These are phyloP conservation scores for Magallana nippona DNA, from an alignment of 2,888 invertebrate species.

Conservation along the genomic window DNA sequence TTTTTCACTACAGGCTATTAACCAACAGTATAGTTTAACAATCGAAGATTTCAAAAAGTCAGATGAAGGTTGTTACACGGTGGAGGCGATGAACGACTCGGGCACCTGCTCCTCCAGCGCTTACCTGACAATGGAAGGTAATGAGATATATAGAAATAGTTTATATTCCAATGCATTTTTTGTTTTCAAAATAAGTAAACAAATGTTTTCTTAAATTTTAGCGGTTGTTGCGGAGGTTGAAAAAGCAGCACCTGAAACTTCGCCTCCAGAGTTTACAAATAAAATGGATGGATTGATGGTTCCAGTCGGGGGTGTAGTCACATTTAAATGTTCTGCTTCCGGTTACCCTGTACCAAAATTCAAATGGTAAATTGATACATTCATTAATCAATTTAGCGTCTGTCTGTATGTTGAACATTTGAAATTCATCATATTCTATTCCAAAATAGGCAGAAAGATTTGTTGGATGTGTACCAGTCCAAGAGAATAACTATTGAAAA, in stretches of 20 bases:
- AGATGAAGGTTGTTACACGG: constrained; percentile 53
- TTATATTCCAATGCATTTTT: too few species aligned
- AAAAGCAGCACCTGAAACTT: constrained; percentile 16
- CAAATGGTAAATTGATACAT: constrained; percentile 53
- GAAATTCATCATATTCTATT: too few species aligned
- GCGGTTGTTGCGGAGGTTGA: constrained; percentile 19
- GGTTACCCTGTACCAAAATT: constrained; percentile 56
- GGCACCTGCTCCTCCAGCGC: constrained; percentile 55
- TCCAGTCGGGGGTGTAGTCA: constrained; percentile 47
- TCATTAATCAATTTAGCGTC: too few species aligned
- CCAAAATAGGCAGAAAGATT: constrained; percentile 46
- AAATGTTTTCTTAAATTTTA: neutral
- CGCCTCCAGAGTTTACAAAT: constrained; percentile 27
- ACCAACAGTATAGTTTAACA: constrained; percentile 38
- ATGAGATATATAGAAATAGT: neutral
- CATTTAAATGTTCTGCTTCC: constrained; percentile 53
- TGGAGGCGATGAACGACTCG: constrained; percentile 56
- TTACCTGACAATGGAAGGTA: constrained; percentile 58
- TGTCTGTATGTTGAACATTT: too few species aligned
- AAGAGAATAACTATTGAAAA: constrained; percentile 38
- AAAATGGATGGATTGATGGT: constrained; percentile 43
- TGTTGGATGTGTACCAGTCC: constrained; percentile 44
- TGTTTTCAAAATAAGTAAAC: too few species aligned
- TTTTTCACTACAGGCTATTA: neutral
- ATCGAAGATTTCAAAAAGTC: constrained; percentile 39